Base-by-base conservation (phyloP, 2,113 vertebrate genomes). In the Scomber japonicus region DNA sequence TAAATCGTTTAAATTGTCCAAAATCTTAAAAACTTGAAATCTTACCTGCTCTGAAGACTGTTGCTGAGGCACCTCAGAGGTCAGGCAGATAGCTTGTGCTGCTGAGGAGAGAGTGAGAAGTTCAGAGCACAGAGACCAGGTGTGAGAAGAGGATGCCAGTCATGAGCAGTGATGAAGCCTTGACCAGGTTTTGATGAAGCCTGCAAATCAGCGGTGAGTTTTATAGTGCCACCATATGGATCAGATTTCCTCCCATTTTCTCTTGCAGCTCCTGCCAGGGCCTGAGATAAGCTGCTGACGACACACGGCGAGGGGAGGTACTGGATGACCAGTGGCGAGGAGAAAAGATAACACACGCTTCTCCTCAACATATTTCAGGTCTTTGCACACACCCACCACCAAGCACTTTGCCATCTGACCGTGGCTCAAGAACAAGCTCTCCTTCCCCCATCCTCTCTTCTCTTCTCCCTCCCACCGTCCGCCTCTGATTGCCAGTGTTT, bases 301-400 rank as follows among this genome's bases (percentile, higher is more conserved):
- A 94, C 92, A 94, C 91, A 67, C 71, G 54, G 53, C 69, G 50
- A 86, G 85, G 91, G 92, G 93, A 92, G 94, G 91, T 91, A 69
- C 91, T 84, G 78, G 55, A 84, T 48, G 80, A 65, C 74, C 87
- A 84, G 86, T 82, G 87, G 89, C 50, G 82, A 92, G 91, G 91
- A 93, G 93, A 94, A 96, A 92, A 92, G 92, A 94, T 90, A 94
- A 94, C 93, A 93, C 88, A 83, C 91, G 75, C 74, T 66, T 89
- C 89, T 91, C 91, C 82, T 86, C 82, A 84, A 93, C 62, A 83
- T 89, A 92, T 94, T 94, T 91, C 89, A 93, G 88, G 81, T 74
- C 61, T 68, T 81, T 85, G 62, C 78, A 80, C 87, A 89, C 91
- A 82, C 88, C 67, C 87, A 89, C 76, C 78, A 75, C 69, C 59